These are phyloP conservation scores for Aphrocallistes beatrix DNA, from an alignment of 37 sponge, comb jelly and placozoan species.

Conservation along the genomic window DNA sequence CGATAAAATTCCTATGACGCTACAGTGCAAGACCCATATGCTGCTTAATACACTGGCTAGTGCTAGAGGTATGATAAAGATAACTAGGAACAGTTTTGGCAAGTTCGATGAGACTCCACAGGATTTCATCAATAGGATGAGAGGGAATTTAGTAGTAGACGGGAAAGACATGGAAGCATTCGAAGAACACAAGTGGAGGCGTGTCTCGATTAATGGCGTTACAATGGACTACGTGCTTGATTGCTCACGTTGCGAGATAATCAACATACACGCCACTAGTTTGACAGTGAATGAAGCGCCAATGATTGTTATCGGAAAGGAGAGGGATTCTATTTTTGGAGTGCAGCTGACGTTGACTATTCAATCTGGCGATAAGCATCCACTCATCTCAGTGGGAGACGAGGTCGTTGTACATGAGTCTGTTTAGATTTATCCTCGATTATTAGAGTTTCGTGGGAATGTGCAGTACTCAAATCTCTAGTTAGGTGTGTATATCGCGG, in stretches of 20 bases:
- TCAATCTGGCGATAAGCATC: neutral
- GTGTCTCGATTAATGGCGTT: neutral
- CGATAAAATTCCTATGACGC: neutral
- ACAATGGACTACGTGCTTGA: neutral
- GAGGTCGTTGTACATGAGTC: neutral
- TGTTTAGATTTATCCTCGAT: too few species aligned
- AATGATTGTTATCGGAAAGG: neutral
- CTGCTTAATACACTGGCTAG: neutral
- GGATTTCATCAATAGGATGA: neutral
- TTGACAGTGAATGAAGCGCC: neutral
- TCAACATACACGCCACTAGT: neutral
- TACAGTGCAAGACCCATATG: neutral
- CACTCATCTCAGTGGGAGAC: neutral
- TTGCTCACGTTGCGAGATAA: neutral
- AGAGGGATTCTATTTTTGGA: neutral
- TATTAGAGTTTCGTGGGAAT: too few species aligned
- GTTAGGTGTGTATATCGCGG: too few species aligned
- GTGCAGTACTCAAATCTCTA: too few species aligned
- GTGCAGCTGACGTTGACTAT: neutral
- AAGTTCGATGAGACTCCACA: neutral
- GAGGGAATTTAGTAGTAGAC: neutral
- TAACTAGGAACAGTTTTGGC: neutral
- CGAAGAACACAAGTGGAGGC: neutral
- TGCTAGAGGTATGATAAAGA: neutral
- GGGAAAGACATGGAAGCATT: neutral